phyloP scores from a whole-genome alignment of 1,140 invertebrate genomes.

The Copidosoma floridanum region DNA sequence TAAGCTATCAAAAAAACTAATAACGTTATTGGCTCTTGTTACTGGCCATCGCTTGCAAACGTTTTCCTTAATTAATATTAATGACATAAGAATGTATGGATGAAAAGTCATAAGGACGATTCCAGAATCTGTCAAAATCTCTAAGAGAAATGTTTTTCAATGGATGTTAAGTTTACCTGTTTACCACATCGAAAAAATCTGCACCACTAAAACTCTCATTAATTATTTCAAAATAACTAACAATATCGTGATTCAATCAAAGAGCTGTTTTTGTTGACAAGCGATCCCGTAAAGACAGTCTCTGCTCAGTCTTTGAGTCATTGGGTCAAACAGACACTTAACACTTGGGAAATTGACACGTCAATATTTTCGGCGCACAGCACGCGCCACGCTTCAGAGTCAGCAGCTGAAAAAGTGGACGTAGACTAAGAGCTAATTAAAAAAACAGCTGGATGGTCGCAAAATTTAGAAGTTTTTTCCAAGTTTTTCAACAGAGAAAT shows the following conservation, averaged over 20 bases:
- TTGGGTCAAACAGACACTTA: background rate
- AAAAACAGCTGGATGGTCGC: conserved; percentile 1
- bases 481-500: background rate
- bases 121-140: background rate
- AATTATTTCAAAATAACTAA: background rate
- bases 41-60: conserved; percentile 4
- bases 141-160: background rate
- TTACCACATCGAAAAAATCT: background rate
- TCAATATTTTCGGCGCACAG: background rate
- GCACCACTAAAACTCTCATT: background rate
- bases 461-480: background rate
- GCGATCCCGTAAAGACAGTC: background rate
- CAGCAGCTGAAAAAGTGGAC: background rate
- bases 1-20: background rate
- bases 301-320: background rate
- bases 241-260: background rate
- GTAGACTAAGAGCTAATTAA: background rate
- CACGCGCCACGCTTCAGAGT: background rate
- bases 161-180: background rate
- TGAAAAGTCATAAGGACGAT: background rate
- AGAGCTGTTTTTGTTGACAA: background rate
- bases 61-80: conserved; percentile 5
- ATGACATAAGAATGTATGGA: background rate
- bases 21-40: background rate
- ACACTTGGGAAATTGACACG: background rate